Base-by-base conservation (phyloP, 2,797 vertebrate genomes). In the Peromyscus nudipes region DNA sequence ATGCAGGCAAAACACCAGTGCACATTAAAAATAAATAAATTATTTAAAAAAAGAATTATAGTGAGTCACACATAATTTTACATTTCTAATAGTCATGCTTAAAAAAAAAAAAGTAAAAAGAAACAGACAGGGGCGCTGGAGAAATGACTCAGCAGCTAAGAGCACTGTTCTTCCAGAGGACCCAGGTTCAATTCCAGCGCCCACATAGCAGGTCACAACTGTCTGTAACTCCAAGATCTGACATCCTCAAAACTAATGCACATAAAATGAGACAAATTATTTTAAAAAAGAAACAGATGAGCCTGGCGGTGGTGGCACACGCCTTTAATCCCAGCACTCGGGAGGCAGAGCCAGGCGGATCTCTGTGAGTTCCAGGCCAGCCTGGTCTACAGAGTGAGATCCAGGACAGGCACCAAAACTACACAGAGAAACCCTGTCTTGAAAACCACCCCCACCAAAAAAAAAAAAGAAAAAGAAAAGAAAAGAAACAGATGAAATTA, bases 1-100 rank as follows among this genome's bases (percentile, higher is more conserved):
- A 55, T 55, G 52, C 52, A 55, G 52, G 52, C 13, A 55, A 55
- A 55, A 55, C 52, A 55, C 52, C 52, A 55, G 16, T 16, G 14
- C 52, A 55, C 14, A 55, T 55, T 55, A 55, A 55, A 49, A 49
- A 12, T 49, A 55, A 55, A 55, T 55, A 55, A 55, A 55, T 55
- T 55, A 55, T 55, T 14, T 13, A 52, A 52, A 52, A 55, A 14
- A 55, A 34, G 43, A 87, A 89, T 92, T 79, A 65, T 37, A 69
- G 75, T 77, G 71, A 91, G n/a, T 92, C 65, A 88, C 62, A 79
- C 8, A 46, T 49, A 73, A 93, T 79, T 84, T 87, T 86, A 73
- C 81, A 85, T 85, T 95, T 92, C 69, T 82, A 89, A 67, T 92
- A 85, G 43, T 46, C 52, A 81, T 12, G 4, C 81, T 94, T 25